Percentiles rank a stretch among this genome's conserved stretches.
Conservation (phyloP, 1,140 invertebrate species). For the Drosophila gunungcola region DNA sequence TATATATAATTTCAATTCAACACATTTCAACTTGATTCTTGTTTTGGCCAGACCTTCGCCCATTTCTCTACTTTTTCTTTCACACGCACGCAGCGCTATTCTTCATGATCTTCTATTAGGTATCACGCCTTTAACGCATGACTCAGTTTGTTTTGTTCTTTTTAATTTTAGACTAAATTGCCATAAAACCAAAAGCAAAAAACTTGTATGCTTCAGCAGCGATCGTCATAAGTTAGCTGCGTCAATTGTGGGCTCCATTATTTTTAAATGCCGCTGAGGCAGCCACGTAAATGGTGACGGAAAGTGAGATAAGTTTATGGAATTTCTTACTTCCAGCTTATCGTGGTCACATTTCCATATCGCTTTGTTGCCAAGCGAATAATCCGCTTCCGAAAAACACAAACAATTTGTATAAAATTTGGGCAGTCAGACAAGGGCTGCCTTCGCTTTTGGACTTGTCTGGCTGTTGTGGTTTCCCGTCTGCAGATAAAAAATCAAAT, state of each 20-base stretch:
- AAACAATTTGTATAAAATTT: slow-evolving; percentile 26
- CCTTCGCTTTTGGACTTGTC: slow-evolving; percentile 19
- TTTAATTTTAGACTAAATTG: slow-evolving; percentile 42
- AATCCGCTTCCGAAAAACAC: slow-evolving; percentile 1
- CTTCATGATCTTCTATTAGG: slow-evolving; percentile 27
- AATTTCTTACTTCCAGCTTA: slow-evolving; percentile 33
- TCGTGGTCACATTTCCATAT: background rate
- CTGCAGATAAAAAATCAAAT: slow-evolving; percentile 51
- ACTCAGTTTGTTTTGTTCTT: slow-evolving; percentile 53
- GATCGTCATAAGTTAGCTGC: slow-evolving; percentile 54
- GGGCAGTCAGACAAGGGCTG: slow-evolving; percentile 20
- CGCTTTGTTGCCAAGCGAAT: slow-evolving; percentile 31
- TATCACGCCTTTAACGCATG: slow-evolving; percentile 72
- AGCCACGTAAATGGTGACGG: slow-evolving; percentile 34
- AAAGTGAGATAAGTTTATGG: slow-evolving; percentile 25
- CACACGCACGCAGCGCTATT: slow-evolving; percentile 4
- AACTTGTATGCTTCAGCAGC: slow-evolving; percentile 20
- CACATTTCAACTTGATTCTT: background rate
- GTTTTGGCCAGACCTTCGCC: background rate
- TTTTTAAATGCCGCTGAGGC: slow-evolving; percentile 46
- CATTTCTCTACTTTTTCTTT: slow-evolving; percentile 2
- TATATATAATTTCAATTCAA: background rate
- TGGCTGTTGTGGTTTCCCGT: slow-evolving; percentile 32
- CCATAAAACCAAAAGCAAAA: slow-evolving; percentile 23
- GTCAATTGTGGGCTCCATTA: slow-evolving; percentile 41